Base-by-base conservation (phyloP, 2,113 vertebrate genomes). In the Colius striatus region DNA sequence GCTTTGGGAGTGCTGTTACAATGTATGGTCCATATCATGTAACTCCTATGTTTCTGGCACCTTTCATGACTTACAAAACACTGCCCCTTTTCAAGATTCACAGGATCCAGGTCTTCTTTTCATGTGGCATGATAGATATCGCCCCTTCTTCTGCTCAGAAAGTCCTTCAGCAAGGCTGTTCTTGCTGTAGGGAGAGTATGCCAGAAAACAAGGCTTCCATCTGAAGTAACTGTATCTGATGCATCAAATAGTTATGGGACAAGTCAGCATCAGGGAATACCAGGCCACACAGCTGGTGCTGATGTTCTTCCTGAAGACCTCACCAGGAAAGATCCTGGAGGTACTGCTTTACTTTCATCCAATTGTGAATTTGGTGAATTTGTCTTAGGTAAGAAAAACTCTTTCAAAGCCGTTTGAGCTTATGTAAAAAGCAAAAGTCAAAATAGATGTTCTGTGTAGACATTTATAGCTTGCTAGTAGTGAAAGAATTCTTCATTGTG, bases 91-190 rank as follows among this genome's bases (percentile, higher is more conserved):
- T 84, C n/a, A 48, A 26, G 50, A 38, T 17, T 60, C 12, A 5
- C 8, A 50, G 51, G 13, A 15, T 67, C 32, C 32, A 38, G 11
- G 6, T 72, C 36, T 72, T 75, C 12, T 25, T 63, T 87, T 58
- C 5, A 10, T 15, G 38, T 32, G 30, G 17, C 10, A 6, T 43
- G 6, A 14, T 9, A 54, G 29, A 9, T 48, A 50, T n/a, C 9
- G n/a, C 21, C 4, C 9, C 2, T 74, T 68, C 22, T 8, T 75
- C 62, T 45, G 29, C 11, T 21, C 0, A 1, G 63, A 25, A 4
- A 60, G 32, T 72, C 13, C 27, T 85, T 75, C 27, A 91, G 73
- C 22, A 13, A 19, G 27, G 30, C 30, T 63, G 13, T 32, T 67
- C 36, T 62, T 20, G 60, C 6, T 20, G n/a, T 6, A 73, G 36